These are phyloP conservation scores for Tursiops truncatus DNA, from an alignment of 2,113 vertebrate genomes.

Conservation along the genomic window DNA sequence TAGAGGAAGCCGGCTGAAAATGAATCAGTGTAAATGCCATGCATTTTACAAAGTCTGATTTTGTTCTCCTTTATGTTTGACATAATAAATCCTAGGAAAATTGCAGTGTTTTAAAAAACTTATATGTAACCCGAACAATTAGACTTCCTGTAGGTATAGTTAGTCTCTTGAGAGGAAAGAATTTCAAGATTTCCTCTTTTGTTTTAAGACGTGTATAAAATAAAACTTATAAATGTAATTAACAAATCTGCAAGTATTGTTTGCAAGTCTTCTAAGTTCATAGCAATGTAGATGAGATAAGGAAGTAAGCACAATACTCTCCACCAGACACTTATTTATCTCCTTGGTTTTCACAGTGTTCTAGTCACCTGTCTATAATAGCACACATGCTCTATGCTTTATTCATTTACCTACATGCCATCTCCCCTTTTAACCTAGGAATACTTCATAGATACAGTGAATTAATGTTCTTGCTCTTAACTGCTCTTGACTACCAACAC, in stretches of 20 bases:
- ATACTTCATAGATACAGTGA: background rate
- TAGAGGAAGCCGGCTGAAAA: conserved; percentile 9
- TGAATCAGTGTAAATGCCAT: background rate
- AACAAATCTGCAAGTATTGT: background rate
- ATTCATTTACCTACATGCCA: background rate
- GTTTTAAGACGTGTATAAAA: background rate
- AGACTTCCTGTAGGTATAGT: background rate
- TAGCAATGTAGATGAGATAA: background rate
- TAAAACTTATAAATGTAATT: background rate
- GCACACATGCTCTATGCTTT: background rate
- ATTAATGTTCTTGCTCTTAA: background rate
- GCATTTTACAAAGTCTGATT: background rate
- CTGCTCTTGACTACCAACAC: background rate
- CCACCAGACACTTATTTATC: background rate
- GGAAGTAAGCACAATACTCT: background rate
- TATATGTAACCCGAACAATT: background rate
- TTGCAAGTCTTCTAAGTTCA: background rate
- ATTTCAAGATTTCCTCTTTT: background rate
- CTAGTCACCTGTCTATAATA: background rate
- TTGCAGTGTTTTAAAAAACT: background rate
- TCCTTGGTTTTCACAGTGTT: background rate
- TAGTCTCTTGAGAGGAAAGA: background rate
- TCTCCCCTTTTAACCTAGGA: background rate
- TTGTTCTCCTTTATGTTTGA: background rate
- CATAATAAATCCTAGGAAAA: background rate